Base-by-base conservation (phyloP, 2,888 invertebrate genomes). In the Cistogaster globosa region DNA sequence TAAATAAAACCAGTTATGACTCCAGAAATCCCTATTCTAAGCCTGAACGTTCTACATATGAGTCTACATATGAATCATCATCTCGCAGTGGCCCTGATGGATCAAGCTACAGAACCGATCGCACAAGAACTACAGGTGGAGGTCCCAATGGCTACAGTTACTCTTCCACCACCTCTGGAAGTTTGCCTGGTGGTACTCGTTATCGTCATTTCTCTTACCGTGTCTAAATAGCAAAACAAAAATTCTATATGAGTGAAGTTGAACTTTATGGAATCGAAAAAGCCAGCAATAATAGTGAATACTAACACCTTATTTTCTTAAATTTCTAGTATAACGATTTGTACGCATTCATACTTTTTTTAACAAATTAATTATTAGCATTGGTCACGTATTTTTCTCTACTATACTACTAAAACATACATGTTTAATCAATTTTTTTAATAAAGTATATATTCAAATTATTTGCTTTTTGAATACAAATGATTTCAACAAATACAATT, bases 161-260 rank as follows among this genome's bases (percentile, higher is more conserved):
- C 94, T 96, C 96, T 89, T 96, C 96, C 87, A 94, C 95, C 89
- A 93, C 95, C 88, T 95, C 96, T 92, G 97, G 97, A 92, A 95
- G 96, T 92, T 94, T 97, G 92, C 97, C 97, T 88, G 95, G 96
- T 91, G 97, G 97, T 92, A 96, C 96, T 91, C 93, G 93, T 90
- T 97, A 97, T 93, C 96, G 97, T 90, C 96, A 97, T 93, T 97
- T 95, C 94, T 96, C 97, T 90, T 97, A 97, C 94, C 96, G 96
- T 93, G 96, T 97, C 92, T 97, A 96, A 94, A 0, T 36, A 6
- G 16, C 1, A 3, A 69, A 26, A 53, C 38, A 45, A 67, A 26
- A 26, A 22, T 18, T 62, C 22, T 22, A 36, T 48, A 26, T 16
- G 12, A 26, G 42, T 32, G 11, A 57, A 55, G 45, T 55, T 22